Evolutionary conservation across 30 jellyfish, hydroid and myxozoan genomes (phyloP), one percentile per base, ranked within the genome.

Genomic region (Aurelia coerulea): DNA sequence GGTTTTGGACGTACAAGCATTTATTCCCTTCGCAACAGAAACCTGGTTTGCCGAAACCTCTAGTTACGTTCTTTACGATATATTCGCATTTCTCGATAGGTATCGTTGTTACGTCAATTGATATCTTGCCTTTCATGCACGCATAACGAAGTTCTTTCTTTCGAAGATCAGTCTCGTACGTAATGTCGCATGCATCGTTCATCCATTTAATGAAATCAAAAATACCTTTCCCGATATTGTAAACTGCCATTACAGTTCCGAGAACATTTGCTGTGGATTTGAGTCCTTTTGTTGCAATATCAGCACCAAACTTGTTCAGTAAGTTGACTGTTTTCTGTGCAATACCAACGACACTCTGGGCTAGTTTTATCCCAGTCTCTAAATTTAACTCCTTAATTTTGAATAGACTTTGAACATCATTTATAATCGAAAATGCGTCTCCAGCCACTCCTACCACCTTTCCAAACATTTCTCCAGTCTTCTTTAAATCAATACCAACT

Each of bases 141-240:
- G 56, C 69, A 62, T 94, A 94, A 2, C 80, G 42, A 10, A 94
- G 18, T 18, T 94, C 90, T 63, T 84, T 84, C 73, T 69, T 41
- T 56, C 73, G 39, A 4, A 73, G 66, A 10, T 62, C 85, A 8
- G 95, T 68, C 39, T 83, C 90, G 58, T 84, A 94, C 16, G 99
- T 94, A 1, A 94, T 76, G 69, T 94, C 99, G 50, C 99, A 94
- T 15, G 75, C 96, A 42, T 89, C 99, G 34, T 88, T 77, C 76
- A 79, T 79, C 99, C 99, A 94, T 39, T 80, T 79, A 4, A 94
- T 66, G 69, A 94, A 89, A 62, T 89, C 97, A 42, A 34, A 63
- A 18, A 94, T 84, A 13, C 97, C 99, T 74, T 82, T 79, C 66
- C 76, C 96, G 19, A 94, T 79, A 68, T 94, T 95, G 63, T 81